These are phyloP conservation scores for Dicycla oo DNA, from an alignment of 2,888 invertebrate genomes.

Conservation along the genomic window DNA sequence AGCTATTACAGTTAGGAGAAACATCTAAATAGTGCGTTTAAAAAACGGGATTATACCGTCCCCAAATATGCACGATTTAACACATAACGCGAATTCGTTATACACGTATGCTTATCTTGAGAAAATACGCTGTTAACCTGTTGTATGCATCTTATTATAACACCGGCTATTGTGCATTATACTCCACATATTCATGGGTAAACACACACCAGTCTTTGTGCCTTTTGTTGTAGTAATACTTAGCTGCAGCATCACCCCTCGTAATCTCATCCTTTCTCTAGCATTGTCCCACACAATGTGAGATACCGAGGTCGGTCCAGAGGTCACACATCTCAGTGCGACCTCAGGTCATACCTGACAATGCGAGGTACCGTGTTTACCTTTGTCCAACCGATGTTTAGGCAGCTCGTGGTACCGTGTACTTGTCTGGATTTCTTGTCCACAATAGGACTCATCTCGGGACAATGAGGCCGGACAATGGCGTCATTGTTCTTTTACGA, in stretches of 20 bases:
- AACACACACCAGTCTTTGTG: slow-evolving; percentile 89
- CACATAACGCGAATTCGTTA: slow-evolving; percentile 90
- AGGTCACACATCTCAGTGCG: slow-evolving; percentile 82
- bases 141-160: slow-evolving; percentile 84
- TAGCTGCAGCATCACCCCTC: slow-evolving; percentile 89
- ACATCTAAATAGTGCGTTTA: slow-evolving; percentile 88
- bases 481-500: slow-evolving; percentile 83
- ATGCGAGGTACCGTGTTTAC: slow-evolving; percentile 83
- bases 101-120: slow-evolving; percentile 88
- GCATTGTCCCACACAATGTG: slow-evolving; percentile 80
- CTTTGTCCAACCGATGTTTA: slow-evolving; percentile 81
- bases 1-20: slow-evolving; percentile 80
- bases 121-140: slow-evolving; percentile 87
- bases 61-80: slow-evolving; percentile 88
- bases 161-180: slow-evolving; percentile 85
- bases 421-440: slow-evolving; percentile 68
- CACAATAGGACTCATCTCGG: slow-evolving; percentile 78
- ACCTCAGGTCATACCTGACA: slow-evolving; percentile 86
- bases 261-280: slow-evolving; percentile 82
- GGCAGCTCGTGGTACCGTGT: slow-evolving; percentile 66
- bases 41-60: slow-evolving; percentile 83
- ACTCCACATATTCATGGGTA: slow-evolving; percentile 89
- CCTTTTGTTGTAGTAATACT: slow-evolving; percentile 87
- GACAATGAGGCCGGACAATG: slow-evolving; percentile 79
- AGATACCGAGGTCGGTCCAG: slow-evolving; percentile 80